phyloP scores from a whole-genome alignment of 2,888 invertebrate genomes.

The Clusia tigrina region DNA sequence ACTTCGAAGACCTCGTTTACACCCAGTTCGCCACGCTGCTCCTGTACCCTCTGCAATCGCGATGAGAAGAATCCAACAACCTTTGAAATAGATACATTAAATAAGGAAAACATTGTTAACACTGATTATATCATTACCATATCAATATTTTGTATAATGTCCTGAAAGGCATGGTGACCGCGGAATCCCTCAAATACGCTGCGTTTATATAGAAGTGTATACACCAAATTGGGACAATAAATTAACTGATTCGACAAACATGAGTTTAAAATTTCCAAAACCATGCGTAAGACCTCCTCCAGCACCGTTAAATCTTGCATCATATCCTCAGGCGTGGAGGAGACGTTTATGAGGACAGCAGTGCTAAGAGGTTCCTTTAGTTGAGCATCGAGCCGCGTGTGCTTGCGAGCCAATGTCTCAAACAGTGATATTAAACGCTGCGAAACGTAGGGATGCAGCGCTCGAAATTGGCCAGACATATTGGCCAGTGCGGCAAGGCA shows the following conservation, averaged over 20 bases:
- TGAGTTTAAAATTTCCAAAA: slow-evolving; percentile 96
- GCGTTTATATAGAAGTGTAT: slow-evolving; percentile 92
- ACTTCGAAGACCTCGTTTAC: slow-evolving; percentile 87
- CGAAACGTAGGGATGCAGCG: slow-evolving; percentile 94
- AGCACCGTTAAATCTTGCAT: slow-evolving; percentile 90
- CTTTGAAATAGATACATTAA: slow-evolving; percentile 60
- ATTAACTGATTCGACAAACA: slow-evolving; percentile 87
- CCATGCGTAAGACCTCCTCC: slow-evolving; percentile 96
- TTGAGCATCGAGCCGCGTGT: slow-evolving; percentile 73
- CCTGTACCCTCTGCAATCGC: slow-evolving; percentile 70
- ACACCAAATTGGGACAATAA: slow-evolving; percentile 91
- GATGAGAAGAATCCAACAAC: slow-evolving; percentile 73
- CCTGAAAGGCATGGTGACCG: slow-evolving; percentile 88
- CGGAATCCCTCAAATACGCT: slow-evolving; percentile 88
- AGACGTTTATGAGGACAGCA: slow-evolving; percentile 57
- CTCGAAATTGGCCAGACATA: slow-evolving; percentile 93
- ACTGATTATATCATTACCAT: slow-evolving; percentile 70
- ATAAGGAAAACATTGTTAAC: background rate
- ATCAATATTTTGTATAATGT: slow-evolving; percentile 94
- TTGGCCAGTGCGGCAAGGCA: slow-evolving; percentile 98
- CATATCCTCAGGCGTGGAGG: slow-evolving; percentile 62
- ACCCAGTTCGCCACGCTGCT: slow-evolving; percentile 76
- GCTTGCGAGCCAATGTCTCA: slow-evolving; percentile 89
- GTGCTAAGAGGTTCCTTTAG: slow-evolving; percentile 65
- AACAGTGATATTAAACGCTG: slow-evolving; percentile 92